Percentiles rank a stretch among this genome's conserved stretches.
These are phyloP conservation scores for Elgaria multicarinata DNA, from an alignment of 2,113 vertebrate genomes.

Conservation along the genomic window DNA sequence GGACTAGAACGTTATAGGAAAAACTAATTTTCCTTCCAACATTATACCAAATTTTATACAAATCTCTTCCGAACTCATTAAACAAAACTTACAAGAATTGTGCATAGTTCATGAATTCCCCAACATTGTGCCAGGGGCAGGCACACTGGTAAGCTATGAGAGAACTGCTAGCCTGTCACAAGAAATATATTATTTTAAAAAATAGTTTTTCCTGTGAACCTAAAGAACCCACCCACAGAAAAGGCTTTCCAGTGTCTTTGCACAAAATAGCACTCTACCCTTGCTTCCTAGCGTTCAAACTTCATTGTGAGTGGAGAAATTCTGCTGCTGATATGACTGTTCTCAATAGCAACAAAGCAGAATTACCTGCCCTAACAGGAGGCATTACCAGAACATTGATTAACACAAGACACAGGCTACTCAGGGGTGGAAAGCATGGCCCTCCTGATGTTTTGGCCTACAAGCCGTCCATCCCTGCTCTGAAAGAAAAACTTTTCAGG, in stretches of 20 bases:
- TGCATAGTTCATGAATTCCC: not conserved
- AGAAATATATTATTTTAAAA: not conserved
- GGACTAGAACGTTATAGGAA: not conserved
- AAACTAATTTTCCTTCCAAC: not conserved
- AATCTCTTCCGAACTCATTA: not conserved
- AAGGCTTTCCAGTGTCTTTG: not conserved
- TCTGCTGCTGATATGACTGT: not conserved
- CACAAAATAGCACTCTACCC: not conserved
- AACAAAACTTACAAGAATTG: not conserved
- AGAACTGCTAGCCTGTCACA: not conserved
- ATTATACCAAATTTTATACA: not conserved
- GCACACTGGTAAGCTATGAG: not conserved
- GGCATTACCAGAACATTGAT: not conserved
- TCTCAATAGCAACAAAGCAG: not conserved
- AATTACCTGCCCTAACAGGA: not conserved
- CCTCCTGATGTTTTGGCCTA: too few species aligned
- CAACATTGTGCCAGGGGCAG: not conserved
- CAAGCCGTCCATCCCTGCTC: too few species aligned
- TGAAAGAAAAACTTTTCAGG: not conserved
- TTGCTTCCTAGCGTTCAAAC: not conserved
- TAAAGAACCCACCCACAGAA: not conserved
- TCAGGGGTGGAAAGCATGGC: too few species aligned
- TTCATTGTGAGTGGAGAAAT: not conserved
- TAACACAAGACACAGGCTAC: not conserved
- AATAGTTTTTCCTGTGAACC: not conserved